These are phyloP conservation scores for Heliangelus exortis DNA, from an alignment of 2,797 vertebrate genomes.

Conservation along the genomic window DNA sequence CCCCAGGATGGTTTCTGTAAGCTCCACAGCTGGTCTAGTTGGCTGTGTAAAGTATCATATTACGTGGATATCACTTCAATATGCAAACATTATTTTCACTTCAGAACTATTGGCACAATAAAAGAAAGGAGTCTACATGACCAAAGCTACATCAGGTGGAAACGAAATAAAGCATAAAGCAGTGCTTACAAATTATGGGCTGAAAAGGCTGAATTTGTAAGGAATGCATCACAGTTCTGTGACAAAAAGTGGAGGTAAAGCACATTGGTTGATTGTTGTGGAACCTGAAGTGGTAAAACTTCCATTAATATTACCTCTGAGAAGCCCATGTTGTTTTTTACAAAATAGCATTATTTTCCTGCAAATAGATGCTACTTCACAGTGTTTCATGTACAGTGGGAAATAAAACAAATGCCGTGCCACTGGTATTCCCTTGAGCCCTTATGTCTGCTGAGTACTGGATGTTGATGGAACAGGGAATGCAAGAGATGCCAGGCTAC, in stretches of 20 bases:
- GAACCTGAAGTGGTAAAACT: neutral
- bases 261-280: neutral
- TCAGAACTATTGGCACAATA: neutral
- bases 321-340: neutral
- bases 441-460: neutral
- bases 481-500: neutral
- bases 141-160: neutral
- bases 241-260: neutral
- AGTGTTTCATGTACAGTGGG: neutral
- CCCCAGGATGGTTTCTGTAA: neutral
- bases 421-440: neutral
- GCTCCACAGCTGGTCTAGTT: neutral
- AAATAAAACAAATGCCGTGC: neutral
- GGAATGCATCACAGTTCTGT: neutral
- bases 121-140: neutral
- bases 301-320: neutral
- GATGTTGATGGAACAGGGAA: neutral
- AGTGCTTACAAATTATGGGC: neutral
- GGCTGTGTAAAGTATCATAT: neutral
- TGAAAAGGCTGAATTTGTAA: neutral
- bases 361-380: neutral
- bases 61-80: neutral
- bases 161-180: neutral
- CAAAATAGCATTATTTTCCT: neutral
- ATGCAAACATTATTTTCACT: neutral